A percentile compares a stretch with the other conserved stretches of the same genome.
phyloP scores from a whole-genome alignment of 2,888 invertebrate species.

The Tipula vernalis region DNA sequence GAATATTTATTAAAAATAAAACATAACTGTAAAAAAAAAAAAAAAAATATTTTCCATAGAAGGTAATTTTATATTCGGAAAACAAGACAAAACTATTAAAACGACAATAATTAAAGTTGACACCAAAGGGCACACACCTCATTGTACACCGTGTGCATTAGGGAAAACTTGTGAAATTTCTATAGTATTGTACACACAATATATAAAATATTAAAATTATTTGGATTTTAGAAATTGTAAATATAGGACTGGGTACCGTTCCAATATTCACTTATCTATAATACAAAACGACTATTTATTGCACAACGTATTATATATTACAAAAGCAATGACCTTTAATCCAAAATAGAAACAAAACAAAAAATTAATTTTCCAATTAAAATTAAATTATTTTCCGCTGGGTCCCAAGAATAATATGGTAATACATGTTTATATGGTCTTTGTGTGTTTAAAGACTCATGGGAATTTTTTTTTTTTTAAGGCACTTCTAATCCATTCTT shows the following conservation, averaged over 20 bases:
- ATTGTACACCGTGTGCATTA: neutral
- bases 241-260: neutral
- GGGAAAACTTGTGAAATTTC: neutral
- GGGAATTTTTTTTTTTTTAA: neutral
- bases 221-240: neutral
- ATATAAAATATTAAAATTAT: too few species aligned
- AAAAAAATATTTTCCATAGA: too few species aligned
- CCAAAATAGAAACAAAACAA: neutral
- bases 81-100: neutral
- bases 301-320: neutral
- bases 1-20: too few species aligned
- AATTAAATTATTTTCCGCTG: neutral
- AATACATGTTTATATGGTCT: neutral
- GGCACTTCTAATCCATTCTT: neutral
- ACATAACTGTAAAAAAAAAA: too few species aligned
- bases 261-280: neutral
- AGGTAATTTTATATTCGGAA: too few species aligned
- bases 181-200: neutral
- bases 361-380: neutral
- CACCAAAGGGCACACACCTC: neutral
- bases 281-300: neutral
- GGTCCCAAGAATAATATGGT: neutral
- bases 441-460: neutral
- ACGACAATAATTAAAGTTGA: neutral
- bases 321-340: neutral